Evolutionary conservation across 2,797 vertebrate genomes (phyloP).

Genomic region (Myiotriccus ornatus): DNA sequence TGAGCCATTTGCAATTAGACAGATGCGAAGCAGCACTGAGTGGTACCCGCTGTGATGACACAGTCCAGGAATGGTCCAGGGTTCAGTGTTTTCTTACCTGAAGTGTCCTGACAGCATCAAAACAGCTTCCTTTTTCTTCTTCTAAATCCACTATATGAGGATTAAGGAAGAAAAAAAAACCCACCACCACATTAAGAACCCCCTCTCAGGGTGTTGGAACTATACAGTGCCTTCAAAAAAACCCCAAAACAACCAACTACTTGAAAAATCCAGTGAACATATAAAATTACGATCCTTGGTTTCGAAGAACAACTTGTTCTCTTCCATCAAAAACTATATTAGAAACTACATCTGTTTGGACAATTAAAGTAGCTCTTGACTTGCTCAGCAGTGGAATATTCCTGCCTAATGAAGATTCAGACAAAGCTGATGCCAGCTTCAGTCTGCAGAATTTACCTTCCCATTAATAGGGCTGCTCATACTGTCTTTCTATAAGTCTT

Average conservation of each 20-base stretch:
- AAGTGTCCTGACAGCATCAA: background rate
- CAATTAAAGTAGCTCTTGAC: background rate
- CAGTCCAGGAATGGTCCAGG: background rate
- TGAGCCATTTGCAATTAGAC: conserved; percentile 15
- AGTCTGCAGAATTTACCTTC: background rate
- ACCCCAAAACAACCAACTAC: background rate
- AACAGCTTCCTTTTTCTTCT: background rate
- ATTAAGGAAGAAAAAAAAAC: background rate
- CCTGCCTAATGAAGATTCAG: background rate
- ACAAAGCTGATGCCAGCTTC: background rate
- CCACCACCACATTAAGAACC: background rate
- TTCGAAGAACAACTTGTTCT: background rate
- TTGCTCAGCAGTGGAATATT: background rate
- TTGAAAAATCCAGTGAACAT: background rate
- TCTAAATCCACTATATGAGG: background rate
- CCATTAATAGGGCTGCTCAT: background rate
- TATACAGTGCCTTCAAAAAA: background rate
- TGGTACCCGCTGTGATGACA: background rate
- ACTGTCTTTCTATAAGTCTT: background rate
- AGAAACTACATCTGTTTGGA: background rate
- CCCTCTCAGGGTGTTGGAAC: background rate
- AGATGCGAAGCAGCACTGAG: background rate
- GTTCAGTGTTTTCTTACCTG: background rate
- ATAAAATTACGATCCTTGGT: background rate
- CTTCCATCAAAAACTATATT: background rate